A percentile compares a stretch with the other conserved stretches of the same genome.
phyloP scores from a whole-genome alignment of 2,113 vertebrate genomes.

The Rhea pennata region DNA sequence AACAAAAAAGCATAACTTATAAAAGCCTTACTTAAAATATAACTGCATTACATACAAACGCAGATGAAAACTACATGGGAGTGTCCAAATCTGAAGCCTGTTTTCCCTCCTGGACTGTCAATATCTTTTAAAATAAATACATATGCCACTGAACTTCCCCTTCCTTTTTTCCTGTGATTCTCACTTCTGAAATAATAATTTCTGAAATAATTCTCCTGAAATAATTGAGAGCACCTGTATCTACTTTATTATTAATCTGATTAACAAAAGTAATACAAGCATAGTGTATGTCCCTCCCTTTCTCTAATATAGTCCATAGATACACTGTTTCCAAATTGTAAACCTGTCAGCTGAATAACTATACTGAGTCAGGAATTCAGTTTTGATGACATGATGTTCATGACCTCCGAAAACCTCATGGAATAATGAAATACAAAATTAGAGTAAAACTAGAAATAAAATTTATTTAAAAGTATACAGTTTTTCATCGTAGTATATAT shows the following conservation, averaged over 20 bases:
- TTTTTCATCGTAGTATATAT: neutral
- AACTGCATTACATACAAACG: neutral
- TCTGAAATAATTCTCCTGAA: neutral
- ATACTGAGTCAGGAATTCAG: too few species aligned
- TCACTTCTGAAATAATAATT: neutral
- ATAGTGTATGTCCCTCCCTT: neutral
- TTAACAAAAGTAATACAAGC: neutral
- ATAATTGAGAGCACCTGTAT: neutral
- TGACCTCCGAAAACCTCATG: neutral
- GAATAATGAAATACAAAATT: neutral
- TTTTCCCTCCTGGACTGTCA: neutral
- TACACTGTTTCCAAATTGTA: neutral
- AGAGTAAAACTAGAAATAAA: neutral
- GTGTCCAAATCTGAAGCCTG: neutral
- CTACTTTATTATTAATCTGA: neutral
- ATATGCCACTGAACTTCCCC: neutral
- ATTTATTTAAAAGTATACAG: neutral
- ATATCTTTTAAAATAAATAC: neutral
- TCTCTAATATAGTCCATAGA: fast-evolving
- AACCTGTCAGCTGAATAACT: too few species aligned
- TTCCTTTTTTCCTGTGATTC: neutral
- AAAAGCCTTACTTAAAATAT: neutral
- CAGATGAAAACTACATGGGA: neutral
- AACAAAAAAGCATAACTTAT: fast-evolving
- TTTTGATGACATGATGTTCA: neutral